Evolutionary conservation across 1,140 invertebrate genomes (phyloP).

Genomic region (Planococcus citri): DNA sequence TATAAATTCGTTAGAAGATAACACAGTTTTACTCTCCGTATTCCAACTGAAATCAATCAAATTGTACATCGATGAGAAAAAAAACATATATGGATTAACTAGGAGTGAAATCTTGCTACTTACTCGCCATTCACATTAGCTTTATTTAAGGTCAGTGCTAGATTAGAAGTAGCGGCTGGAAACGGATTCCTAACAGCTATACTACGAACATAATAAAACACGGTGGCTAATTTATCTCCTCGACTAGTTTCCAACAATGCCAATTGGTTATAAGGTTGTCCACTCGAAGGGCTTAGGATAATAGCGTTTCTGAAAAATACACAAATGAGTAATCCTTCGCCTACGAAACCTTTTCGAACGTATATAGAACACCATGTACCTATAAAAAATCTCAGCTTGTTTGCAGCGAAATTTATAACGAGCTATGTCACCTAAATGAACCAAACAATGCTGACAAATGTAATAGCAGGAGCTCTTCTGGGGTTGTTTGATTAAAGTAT

Average conservation of each 20-base stretch:
- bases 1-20: conserved; percentile 54
- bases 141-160: conserved; percentile 45
- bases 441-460: conserved; percentile 72
- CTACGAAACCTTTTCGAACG: background rate
- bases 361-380: conserved; percentile 34
- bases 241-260: conserved; percentile 65
- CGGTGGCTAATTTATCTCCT: conserved; percentile 65
- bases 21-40: conserved; percentile 35
- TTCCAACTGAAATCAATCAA: conserved; percentile 24
- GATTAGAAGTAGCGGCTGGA: conserved; percentile 65
- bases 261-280: conserved; percentile 79
- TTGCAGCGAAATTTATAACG: conserved; percentile 65
- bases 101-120: too few relatives aligned
- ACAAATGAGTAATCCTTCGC: background rate
- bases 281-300: conserved; percentile 61
- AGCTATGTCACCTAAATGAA: conserved; percentile 75
- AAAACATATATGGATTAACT: too few relatives aligned
- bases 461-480: conserved; percentile 63
- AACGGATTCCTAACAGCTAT: conserved; percentile 69
- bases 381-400: conserved; percentile 68
- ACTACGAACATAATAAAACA: conserved; percentile 71
- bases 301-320: conserved; percentile 52
- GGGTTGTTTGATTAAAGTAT: conserved; percentile 35
- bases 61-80: background rate
- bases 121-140: conserved; percentile 15